Evolutionary conservation across 2,888 invertebrate species (phyloP), one percentile per base, ranked within the genome.

Genomic region (Dryobotodes eremita): DNA sequence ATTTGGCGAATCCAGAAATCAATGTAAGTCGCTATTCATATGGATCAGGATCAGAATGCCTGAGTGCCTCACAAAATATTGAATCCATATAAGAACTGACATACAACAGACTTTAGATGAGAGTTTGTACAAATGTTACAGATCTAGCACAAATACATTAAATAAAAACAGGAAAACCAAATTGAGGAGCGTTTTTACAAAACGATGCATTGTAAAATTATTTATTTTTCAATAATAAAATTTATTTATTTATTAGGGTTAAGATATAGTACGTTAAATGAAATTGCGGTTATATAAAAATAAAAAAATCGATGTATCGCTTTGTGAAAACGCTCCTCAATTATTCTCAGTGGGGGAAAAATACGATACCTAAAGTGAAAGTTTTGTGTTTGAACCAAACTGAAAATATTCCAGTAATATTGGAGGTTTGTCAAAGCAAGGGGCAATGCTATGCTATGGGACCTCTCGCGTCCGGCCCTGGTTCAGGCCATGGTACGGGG

Each of bases 361-460:
- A 48, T 10, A 15, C 13, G 2, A 26, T 64, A n/a, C n/a, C n/a
- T n/a, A 31, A 46, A 23, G 10, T 15, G 13, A 20, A 53, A 13
- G 7, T 48, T 23, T 68, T n/a, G 2, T 23, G 10, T 31, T 31
- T 11, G 4, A 71, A 71, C 10, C 20, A 26, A 71, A 73, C 71
- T 70, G n/a, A 36, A 72, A 26, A 72, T 71, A 50, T 55, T 53
- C 42, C 42, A 53, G 26, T 26, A 26, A 17, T 65, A 31, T 73
- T 55, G 15, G 53, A 42, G 23, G 50, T 73, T 73, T 17, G 20
- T 42, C 26, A 42, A 23, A 50, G 20, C n/a, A 72, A 70, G 13
- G 15, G 71, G 5, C 6, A 4, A 31, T 13, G 31, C 31, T 48
- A 6, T 7, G 15, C 17, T n/a, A n/a, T n/a, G n/a, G n/a, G n/a